Percentiles rank a stretch among this genome's conserved stretches.
phyloP scores from a whole-genome alignment of 1,140 invertebrate species.

The Drosophila punjabiensis region DNA sequence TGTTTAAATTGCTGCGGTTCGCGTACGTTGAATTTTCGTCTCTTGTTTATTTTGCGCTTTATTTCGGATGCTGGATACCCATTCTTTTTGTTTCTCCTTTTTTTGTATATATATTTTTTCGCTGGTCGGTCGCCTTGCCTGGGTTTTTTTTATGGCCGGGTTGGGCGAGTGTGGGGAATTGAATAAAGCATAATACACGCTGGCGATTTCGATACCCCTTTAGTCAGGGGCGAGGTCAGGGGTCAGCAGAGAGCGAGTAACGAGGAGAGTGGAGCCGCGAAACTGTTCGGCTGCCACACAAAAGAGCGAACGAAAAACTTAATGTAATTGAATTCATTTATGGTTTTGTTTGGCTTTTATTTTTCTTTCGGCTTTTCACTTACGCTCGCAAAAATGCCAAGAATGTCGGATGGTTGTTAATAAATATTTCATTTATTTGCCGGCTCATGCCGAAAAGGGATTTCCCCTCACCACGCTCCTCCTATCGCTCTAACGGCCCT shows the following conservation, averaged over 20 bases:
- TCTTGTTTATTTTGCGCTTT: constrained; percentile 77
- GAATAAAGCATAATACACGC: constrained; percentile 68
- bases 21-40: constrained; percentile 77
- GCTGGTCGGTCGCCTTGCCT: constrained; percentile 25
- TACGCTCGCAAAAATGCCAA: constrained; percentile 72
- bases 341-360: constrained; percentile 77
- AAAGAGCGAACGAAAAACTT: constrained; percentile 65
- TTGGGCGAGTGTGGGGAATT: constrained; percentile 46
- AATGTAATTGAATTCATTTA: constrained; percentile 84
- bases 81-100: constrained; percentile 17
- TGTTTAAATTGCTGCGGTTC: constrained; percentile 81
- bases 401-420: constrained; percentile 78
- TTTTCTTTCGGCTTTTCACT: constrained; percentile 61
- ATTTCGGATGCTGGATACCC: constrained; percentile 53
- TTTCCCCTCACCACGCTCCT: constrained; percentile 20
- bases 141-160: constrained; percentile 64
- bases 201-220: constrained; percentile 59
- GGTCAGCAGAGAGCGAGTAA: constrained; percentile 29
- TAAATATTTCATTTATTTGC: constrained; percentile 82
- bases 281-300: constrained; percentile 33
- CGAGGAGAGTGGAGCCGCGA: neutral
- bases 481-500: constrained; percentile 24
- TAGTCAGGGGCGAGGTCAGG: constrained; percentile 45
- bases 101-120: constrained; percentile 9
- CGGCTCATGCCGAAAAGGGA: constrained; percentile 56